Percentiles rank a stretch among this genome's conserved stretches.
Conservation (phyloP, 2,888 invertebrate species). For the Frankliniella fusca region DNA sequence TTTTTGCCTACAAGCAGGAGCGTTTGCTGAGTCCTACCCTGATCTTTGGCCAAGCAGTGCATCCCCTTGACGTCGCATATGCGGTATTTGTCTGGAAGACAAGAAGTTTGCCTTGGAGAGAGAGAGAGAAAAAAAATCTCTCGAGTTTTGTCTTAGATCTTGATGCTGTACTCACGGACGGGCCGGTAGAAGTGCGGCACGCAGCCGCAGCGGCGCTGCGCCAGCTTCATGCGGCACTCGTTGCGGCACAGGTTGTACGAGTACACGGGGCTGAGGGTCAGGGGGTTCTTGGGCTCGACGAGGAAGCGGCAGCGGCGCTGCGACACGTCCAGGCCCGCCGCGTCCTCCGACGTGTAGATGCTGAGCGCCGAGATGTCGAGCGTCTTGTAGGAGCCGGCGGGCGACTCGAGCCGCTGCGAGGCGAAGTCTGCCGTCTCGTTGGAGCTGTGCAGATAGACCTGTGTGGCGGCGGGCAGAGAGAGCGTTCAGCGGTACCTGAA, state of each 20-base stretch:
- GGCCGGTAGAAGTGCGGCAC: conserved; percentile 46
- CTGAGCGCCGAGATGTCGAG: conserved; percentile 58
- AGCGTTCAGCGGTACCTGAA: neutral
- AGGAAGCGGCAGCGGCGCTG: conserved; percentile 45
- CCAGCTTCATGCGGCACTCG: conserved; percentile 45
- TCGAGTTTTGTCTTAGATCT: too few relatives aligned
- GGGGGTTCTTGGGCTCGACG: conserved; percentile 40
- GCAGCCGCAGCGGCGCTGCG: conserved; percentile 45
- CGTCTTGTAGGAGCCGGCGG: conserved; percentile 53
- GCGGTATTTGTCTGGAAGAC: conserved; percentile 52
- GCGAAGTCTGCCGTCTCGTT: conserved; percentile 64
- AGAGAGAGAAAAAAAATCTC: neutral
- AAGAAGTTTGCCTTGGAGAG: neutral
- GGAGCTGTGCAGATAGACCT: conserved; percentile 64
- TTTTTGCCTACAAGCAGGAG: neutral
- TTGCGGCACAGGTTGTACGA: conserved; percentile 46
- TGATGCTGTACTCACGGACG: conserved; percentile 38
- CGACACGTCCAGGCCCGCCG: conserved; percentile 42
- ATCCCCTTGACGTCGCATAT: conserved; percentile 61
- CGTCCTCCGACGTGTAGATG: conserved; percentile 57
- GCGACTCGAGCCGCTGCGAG: conserved; percentile 46
- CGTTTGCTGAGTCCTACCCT: conserved; percentile 47
- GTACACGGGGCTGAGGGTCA: conserved; percentile 44
- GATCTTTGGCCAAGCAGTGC: conserved; percentile 57
- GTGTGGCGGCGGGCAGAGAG: neutral